A percentile compares a stretch with the other conserved stretches of the same genome.
Conservation (phyloP, 1,140 invertebrate species). For the Nasonia longicornis region DNA sequence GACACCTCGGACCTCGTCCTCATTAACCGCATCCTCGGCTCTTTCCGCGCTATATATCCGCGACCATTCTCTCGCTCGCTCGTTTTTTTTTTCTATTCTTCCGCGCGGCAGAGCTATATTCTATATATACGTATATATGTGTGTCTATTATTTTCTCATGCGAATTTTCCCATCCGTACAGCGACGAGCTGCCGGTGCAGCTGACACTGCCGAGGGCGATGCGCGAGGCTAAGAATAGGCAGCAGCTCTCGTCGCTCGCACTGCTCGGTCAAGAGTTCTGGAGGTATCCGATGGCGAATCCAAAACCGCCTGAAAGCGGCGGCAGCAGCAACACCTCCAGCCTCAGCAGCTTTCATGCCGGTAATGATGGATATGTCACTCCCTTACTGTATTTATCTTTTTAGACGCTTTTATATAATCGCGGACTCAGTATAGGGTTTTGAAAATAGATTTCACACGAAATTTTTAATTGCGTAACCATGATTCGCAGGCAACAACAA, state of each 20-base stretch:
- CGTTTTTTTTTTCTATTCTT: background rate
- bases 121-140: background rate
- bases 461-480: constrained; percentile 33
- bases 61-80: background rate
- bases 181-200: constrained; percentile 94
- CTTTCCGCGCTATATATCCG: constrained; percentile 37
- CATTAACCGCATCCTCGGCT: constrained; percentile 11
- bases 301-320: constrained; percentile 69
- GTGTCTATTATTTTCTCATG: background rate
- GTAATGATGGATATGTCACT: constrained; percentile 48
- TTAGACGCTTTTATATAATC: background rate
- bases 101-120: background rate
- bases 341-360: constrained; percentile 66
- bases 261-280: constrained; percentile 94
- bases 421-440: background rate
- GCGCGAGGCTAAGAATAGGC: constrained; percentile 86
- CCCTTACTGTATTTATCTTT: background rate
- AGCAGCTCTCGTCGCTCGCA: constrained; percentile 90
- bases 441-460: background rate
- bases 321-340: constrained; percentile 65
- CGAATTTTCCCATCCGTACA: constrained; percentile 61
- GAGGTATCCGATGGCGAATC: constrained; percentile 86
- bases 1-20: constrained; percentile 1
- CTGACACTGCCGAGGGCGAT: constrained; percentile 86
- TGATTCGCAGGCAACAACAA: constrained; percentile 60